Base-by-base conservation (phyloP, 2,797 vertebrate genomes). In the Eospalax fontanierii region DNA sequence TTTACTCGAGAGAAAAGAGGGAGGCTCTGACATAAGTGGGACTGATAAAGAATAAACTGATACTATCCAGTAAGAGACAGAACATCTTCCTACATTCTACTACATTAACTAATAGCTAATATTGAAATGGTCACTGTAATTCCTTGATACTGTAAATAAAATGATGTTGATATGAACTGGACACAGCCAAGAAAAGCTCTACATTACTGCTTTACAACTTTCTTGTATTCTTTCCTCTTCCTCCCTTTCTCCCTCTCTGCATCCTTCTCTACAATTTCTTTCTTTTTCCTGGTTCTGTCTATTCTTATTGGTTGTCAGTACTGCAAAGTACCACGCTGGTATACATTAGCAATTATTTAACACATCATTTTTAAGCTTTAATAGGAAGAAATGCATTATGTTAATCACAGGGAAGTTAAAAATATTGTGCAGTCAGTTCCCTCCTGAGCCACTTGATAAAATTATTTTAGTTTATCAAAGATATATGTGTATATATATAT, bases 281-380 rank as follows among this genome's bases (percentile, higher is more conserved):
- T 59, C 6, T 50, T 22, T 50, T 22, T 22, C 15, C 33, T 85
- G 30, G 16, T 50, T 68, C 22, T 90, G 19, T 50, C 26, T 76
- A 38, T 38, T 80, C 14, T 92, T 87, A 75, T 10, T 76, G 57
- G 12, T 50, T 96, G 38, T 9, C 9, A 85, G 33, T 12, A 61
- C 3, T 81, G 7, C 26, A 89, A 73, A 95, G 84, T 4, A 93
- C 4, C 38, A 33, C 68, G 7, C 35, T 81, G 26, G 2, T 63
- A 54, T 76, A 71, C 33, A 66, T 88, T 59, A 90, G 35, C 21
- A 92, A 57, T 86, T 87, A 78, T 54, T 21, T 87, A 84, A 78
- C 1, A 87, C 1, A 26, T 2, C 61, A 30, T 11, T 35, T 91
- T 92, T 54, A 92, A 85, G 65, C 54, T 26, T 91, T 24, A 73